phyloP scores from a whole-genome alignment of 2,888 invertebrate species.

The Mesochorus sp. region DNA sequence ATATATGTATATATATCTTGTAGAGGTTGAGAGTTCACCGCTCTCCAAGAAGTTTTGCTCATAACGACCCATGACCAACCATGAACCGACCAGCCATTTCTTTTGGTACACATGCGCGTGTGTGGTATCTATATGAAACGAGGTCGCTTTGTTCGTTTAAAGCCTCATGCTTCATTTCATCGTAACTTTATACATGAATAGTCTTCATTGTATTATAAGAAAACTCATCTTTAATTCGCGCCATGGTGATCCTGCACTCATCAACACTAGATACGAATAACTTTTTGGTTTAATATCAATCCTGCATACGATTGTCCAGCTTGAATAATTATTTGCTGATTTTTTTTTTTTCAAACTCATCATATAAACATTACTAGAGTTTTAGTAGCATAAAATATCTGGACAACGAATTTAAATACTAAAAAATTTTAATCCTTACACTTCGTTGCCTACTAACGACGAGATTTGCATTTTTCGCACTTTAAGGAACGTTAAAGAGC shows the following conservation, averaged over 20 bases:
- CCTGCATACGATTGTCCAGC: not conserved
- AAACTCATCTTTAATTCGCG: not conserved
- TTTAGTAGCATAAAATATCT: too few species aligned
- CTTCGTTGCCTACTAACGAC: not conserved
- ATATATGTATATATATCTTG: not conserved
- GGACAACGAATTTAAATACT: too few species aligned
- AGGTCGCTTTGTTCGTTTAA: constrained; percentile 30
- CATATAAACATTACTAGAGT: constrained; percentile 16
- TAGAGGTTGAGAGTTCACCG: constrained; percentile 25
- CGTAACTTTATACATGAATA: constrained; percentile 15
- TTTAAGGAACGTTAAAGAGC: constrained; percentile 5
- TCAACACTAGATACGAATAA: constrained; percentile 17
- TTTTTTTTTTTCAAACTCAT: constrained; percentile 7
- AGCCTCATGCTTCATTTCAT: constrained; percentile 19
- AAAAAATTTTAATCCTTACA: too few species aligned
- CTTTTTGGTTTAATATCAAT: constrained; percentile 3
- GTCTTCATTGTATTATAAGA: constrained; percentile 35
- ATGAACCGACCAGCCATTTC: constrained; percentile 15
- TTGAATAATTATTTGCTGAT: constrained; percentile 27
- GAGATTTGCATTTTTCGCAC: constrained; percentile 3
- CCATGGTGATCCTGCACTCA: constrained; percentile 19
- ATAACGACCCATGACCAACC: not conserved
- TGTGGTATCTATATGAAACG: constrained; percentile 2
- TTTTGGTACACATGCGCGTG: not conserved
- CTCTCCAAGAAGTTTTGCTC: constrained; percentile 10